Conservation (phyloP, 1,140 invertebrate species). For the Caenorhabditis briggsae region DNA sequence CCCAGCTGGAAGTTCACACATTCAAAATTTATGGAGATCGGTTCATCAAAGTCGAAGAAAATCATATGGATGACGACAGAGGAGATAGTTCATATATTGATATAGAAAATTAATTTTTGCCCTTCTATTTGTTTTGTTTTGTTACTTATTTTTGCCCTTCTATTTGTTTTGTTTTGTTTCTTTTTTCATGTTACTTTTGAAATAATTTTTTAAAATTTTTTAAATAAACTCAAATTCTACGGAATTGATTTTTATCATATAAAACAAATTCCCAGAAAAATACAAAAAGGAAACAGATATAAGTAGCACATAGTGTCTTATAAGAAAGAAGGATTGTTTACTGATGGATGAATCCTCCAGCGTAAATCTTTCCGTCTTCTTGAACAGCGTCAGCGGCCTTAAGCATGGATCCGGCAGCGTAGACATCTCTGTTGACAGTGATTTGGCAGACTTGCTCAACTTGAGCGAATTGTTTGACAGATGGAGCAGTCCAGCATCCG, state of each 20-base stretch:
- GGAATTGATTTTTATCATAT: too few species aligned
- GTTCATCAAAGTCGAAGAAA: background rate
- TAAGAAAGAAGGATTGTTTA: background rate
- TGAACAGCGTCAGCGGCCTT: conserved; percentile 13
- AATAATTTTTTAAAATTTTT: background rate
- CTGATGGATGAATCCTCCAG: conserved; percentile 32
- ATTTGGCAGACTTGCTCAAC: conserved; percentile 40
- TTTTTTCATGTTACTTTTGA: background rate
- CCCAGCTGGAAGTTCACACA: background rate
- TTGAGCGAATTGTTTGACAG: conserved; percentile 58
- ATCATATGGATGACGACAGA: background rate
- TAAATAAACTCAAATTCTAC: too few species aligned
- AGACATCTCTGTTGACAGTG: conserved; percentile 54
- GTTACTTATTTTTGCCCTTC: background rate
- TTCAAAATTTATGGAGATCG: conserved; percentile 6
- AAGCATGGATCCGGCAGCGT: conserved; percentile 39
- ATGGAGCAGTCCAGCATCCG: conserved; percentile 51
- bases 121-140: background rate
- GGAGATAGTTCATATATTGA: background rate
- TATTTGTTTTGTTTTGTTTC: background rate
- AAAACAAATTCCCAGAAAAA: background rate
- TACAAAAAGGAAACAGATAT: background rate
- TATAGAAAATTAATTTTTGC: conserved; percentile 6
- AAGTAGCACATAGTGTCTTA: background rate
- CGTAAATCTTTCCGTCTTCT: conserved; percentile 21